Evolutionary conservation across 2,888 invertebrate species (phyloP).

Genomic region (Thymelicus sylvestris): DNA sequence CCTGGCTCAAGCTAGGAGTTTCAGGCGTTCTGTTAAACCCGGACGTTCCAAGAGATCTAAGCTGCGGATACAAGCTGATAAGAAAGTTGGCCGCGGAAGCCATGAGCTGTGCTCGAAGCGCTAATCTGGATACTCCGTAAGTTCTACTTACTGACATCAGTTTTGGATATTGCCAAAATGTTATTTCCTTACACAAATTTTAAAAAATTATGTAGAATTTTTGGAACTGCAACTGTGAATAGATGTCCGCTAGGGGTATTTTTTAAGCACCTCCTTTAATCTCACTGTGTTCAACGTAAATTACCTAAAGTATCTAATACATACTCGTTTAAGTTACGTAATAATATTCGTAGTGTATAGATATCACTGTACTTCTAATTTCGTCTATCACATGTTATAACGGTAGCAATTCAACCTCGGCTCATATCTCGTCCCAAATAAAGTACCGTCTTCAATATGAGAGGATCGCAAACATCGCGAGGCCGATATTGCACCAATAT

Average conservation of each 20-base stretch:
- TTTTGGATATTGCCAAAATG: no score
- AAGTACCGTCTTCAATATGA: conserved; percentile 35
- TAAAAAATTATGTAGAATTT: no score
- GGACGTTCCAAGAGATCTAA: conserved; percentile 56
- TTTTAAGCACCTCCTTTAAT: no score
- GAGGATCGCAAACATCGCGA: conserved; percentile 30
- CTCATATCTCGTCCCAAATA: conserved; percentile 23
- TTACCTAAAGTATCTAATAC: no score
- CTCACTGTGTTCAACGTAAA: no score
- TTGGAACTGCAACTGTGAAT: no score
- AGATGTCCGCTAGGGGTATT: no score
- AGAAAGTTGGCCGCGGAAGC: conserved; percentile 64
- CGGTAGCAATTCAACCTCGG: conserved; percentile 4
- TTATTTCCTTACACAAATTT: no score
- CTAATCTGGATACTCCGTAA: conserved; percentile 66
- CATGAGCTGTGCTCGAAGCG: conserved; percentile 61
- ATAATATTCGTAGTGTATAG: neutral
- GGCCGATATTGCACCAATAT: conserved; percentile 34
- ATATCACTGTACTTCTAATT: neutral
- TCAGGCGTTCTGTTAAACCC: conserved; percentile 65
- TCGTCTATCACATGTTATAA: conserved; percentile 1
- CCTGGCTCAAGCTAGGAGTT: conserved; percentile 68
- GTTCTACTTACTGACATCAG: conserved; percentile 41
- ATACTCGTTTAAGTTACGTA: neutral
- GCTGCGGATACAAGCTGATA: conserved; percentile 62